Conservation (phyloP, 2,113 vertebrate species). For the Percopsis transmontana region DNA sequence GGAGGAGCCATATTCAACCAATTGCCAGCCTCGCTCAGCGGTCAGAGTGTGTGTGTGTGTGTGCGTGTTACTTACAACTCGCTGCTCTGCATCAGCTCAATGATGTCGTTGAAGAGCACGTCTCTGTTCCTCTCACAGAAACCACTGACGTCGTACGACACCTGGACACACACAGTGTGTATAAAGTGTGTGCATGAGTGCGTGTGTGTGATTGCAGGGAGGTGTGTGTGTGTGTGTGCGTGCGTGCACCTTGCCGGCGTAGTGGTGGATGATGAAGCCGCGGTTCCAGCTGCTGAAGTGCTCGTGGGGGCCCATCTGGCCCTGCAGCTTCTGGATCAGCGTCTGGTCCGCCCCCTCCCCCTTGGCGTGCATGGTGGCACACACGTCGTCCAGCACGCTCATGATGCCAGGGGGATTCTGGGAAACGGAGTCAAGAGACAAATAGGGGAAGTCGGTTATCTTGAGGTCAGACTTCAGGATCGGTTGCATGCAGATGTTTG, state of each 20-base stretch:
- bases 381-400: slow-evolving; percentile 85
- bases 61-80: slow-evolving; percentile 77
- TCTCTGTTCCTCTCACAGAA: slow-evolving; percentile 86
- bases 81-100: slow-evolving; percentile 87
- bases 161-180: slow-evolving; percentile 59
- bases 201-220: neutral
- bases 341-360: slow-evolving; percentile 85
- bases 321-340: slow-evolving; percentile 83
- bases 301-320: slow-evolving; percentile 76
- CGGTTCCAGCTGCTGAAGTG: slow-evolving; percentile 88
- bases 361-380: slow-evolving; percentile 87
- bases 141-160: slow-evolving; percentile 81
- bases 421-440: slow-evolving; percentile 1
- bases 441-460: too few species aligned
- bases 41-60: neutral
- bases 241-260: slow-evolving; percentile 79
- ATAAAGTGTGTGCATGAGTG: neutral
- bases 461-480: too few species aligned
- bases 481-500: too few species aligned
- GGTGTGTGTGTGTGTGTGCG: slow-evolving; percentile 2
- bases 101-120: slow-evolving; percentile 83
- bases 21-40: slow-evolving; percentile 9
- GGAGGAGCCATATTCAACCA: slow-evolving; percentile 1
- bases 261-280: slow-evolving; percentile 84
- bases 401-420: slow-evolving; percentile 83